Percentiles rank a stretch among this genome's conserved stretches.
Conservation (phyloP, 2,888 invertebrate genomes). For the Rhingia campestris region DNA sequence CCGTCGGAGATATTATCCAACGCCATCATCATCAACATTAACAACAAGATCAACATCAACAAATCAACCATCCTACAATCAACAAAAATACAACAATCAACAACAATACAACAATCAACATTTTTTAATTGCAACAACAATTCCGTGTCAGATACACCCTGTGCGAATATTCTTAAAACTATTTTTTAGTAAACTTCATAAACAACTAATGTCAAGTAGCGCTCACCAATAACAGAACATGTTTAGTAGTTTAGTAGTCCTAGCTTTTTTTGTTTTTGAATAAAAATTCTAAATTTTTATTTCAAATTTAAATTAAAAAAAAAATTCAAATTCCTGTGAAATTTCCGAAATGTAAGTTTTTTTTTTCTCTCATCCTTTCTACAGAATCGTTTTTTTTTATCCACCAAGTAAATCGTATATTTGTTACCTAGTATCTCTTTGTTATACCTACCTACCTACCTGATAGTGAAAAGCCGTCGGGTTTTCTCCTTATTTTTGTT, state of each 20-base stretch:
- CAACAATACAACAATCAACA: slow-evolving; percentile 43
- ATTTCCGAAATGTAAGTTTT: slow-evolving; percentile 35
- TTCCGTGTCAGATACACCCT: background rate
- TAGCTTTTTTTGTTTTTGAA: too few species aligned
- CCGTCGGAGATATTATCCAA: slow-evolving; percentile 4
- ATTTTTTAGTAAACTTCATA: background rate
- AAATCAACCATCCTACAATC: background rate
- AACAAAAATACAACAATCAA: slow-evolving; percentile 12
- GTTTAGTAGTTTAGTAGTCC: too few species aligned
- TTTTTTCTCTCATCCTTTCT: slow-evolving; percentile 5
- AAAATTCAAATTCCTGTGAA: slow-evolving; percentile 1
- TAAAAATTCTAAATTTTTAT: too few species aligned
- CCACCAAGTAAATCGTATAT: too few species aligned
- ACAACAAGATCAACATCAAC: background rate
- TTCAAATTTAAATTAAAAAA: too few species aligned
- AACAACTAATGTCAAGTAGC: too few species aligned
- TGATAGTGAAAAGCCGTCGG: slow-evolving; percentile 20
- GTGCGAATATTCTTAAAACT: slow-evolving; percentile 6
- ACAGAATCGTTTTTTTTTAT: background rate
- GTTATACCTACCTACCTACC: background rate
- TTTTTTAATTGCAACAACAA: slow-evolving; percentile 4
- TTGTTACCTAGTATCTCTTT: too few species aligned
- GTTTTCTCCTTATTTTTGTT: background rate
- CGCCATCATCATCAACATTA: too few species aligned
- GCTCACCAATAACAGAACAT: too few species aligned